phyloP scores from a whole-genome alignment of 2,797 vertebrate genomes.

The Thaleichthys pacificus region DNA sequence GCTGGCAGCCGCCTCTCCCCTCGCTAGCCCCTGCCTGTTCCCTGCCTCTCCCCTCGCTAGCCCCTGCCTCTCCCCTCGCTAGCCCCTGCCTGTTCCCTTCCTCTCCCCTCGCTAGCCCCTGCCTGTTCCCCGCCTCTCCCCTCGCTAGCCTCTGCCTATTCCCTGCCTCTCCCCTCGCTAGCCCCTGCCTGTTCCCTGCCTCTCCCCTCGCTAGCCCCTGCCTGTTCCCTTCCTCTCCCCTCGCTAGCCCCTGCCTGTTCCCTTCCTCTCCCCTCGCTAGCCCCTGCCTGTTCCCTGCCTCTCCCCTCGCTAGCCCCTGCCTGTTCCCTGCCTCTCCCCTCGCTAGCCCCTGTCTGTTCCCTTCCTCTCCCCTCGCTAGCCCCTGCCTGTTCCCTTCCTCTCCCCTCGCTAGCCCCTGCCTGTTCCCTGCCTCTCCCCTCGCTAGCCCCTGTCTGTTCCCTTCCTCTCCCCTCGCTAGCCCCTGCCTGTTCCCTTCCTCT shows the following conservation, averaged over 20 bases:
- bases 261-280: neutral
- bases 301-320: neutral
- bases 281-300: too few species aligned
- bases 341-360: neutral
- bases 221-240: neutral
- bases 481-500: constrained; percentile 4
- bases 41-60: neutral
- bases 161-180: too few species aligned
- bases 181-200: too few species aligned
- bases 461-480: constrained; percentile 2
- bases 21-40: constrained; percentile 5
- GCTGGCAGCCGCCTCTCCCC: constrained; percentile 8
- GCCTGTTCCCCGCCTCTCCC: too few species aligned
- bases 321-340: neutral
- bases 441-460: too few species aligned
- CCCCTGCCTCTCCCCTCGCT: neutral
- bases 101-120: too few species aligned
- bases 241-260: neutral
- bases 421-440: too few species aligned
- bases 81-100: too few species aligned
- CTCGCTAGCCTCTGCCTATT: too few species aligned
- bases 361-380: neutral
- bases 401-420: too few species aligned
- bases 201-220: neutral
- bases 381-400: too few species aligned